A percentile compares a stretch with the other conserved stretches of the same genome.
Evolutionary conservation across 2,113 vertebrate genomes (phyloP).

Genomic region (Nycticryphes semicollaris): DNA sequence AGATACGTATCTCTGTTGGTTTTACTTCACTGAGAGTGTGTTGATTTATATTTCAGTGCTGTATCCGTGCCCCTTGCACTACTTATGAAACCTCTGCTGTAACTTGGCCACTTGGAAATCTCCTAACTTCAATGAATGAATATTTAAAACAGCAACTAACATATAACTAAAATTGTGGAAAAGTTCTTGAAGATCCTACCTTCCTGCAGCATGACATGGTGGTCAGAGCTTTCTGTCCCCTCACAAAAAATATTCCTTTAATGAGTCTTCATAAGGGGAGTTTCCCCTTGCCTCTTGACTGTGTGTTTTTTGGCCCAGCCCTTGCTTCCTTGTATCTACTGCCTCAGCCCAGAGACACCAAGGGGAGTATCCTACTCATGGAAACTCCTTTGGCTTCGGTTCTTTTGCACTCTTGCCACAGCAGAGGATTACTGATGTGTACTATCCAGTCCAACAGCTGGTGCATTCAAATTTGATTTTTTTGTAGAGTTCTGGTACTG

Average conservation of each 20-base stretch:
- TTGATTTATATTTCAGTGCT: not conserved
- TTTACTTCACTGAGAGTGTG: not conserved
- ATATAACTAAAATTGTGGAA: not conserved
- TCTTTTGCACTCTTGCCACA: not conserved
- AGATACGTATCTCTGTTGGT: not conserved
- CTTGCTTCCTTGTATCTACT: not conserved
- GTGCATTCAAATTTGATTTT: not conserved
- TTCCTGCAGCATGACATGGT: not conserved
- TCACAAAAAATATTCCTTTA: not conserved
- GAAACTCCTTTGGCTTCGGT: not conserved
- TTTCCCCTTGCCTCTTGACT: not conserved
- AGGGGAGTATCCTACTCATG: not conserved
- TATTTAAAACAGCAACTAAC: not conserved
- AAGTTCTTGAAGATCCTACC: not conserved
- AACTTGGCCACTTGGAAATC: not conserved
- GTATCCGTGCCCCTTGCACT: not conserved
- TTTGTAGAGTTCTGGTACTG: not conserved
- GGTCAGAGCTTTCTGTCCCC: not conserved
- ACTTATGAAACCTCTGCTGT: not conserved
- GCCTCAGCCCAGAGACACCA: not conserved
- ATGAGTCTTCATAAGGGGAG: not conserved
- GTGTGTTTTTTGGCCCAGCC: not conserved
- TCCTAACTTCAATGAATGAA: not conserved
- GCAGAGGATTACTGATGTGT: not conserved
- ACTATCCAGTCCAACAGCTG: not conserved